A percentile compares a stretch with the other conserved stretches of the same genome.
Conservation (phyloP, 2,113 vertebrate genomes). For the Alectura lathami region DNA sequence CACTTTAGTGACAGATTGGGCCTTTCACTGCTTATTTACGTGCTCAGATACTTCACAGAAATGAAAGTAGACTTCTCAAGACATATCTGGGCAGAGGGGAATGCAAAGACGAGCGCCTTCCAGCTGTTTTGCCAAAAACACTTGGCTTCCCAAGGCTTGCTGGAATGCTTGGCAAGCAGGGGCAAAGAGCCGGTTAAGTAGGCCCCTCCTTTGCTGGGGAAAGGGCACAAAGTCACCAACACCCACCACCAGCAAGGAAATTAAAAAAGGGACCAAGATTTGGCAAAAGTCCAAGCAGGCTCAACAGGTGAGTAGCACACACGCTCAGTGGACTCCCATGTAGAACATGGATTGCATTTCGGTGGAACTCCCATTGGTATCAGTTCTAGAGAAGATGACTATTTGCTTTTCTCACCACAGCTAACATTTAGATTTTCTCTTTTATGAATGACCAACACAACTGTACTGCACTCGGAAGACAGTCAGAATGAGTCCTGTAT, state of each 20-base stretch:
- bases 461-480: neutral
- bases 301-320: neutral
- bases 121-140: neutral
- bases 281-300: neutral
- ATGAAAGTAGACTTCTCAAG: neutral
- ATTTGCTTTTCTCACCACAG: neutral
- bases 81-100: neutral
- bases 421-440: neutral
- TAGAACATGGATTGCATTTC: neutral
- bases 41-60: neutral
- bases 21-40: neutral
- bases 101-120: neutral
- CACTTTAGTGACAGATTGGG: neutral
- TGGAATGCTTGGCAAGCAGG: neutral
- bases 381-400: neutral
- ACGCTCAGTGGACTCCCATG: neutral
- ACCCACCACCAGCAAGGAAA: neutral
- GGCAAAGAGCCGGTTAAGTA: neutral
- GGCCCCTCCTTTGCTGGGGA: neutral
- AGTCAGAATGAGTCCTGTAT: neutral
- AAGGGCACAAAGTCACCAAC: neutral
- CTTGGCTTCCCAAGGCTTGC: neutral
- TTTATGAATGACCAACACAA: neutral
- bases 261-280: neutral
- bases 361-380: neutral